Evolutionary conservation across 2,797 vertebrate species (phyloP), one percentile per base, ranked within the genome.

Genomic region (Nyctibius grandis): DNA sequence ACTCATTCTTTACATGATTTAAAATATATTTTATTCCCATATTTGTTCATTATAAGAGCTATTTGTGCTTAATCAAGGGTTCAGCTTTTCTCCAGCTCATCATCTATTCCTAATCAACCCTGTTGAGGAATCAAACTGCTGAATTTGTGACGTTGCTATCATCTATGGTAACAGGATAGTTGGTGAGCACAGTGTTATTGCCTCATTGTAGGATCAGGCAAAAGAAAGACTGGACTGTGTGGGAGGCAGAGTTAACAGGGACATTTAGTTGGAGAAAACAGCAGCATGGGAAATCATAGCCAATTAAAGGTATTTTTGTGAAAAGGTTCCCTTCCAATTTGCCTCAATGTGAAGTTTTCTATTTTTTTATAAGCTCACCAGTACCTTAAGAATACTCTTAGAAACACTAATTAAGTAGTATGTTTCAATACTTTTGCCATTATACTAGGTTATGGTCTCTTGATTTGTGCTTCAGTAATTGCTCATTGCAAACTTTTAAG

Each of bases 1-100:
- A 3, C 16, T 72, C 4, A 53, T 80, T 75, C 31, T 81, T 89
- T 73, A 70, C 18, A 22, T 65, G 28, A 77, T 82, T 92, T 85
- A 18, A 82, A 79, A 56, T 93, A 14, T 28, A 48, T 77, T 92
- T 92, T 85, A 40, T 91, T 83, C 28, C 34, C 10, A 9, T 91
- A 89, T 88, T 95, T 91, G 59, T 94, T 88, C 76, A 57, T 95
- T 91, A 21, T 68, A 74, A 78, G 65, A 92, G 22, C 63, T 95
- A 81, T 96, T 92, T 93, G 57, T 93, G 61, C 92, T 95, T 96
- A 92, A 96, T 96, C 96, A 96, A 83, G 73, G 69, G 57, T 93
- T 91, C 91, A 91, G 53, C 53, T 95, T 87, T 94, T 83, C 54
- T 92, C 34, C 50, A 84, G 73, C 84, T 96, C 89, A 78, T 96